phyloP scores from a whole-genome alignment of 1,140 invertebrate genomes.

The Caerostris extrusa region DNA sequence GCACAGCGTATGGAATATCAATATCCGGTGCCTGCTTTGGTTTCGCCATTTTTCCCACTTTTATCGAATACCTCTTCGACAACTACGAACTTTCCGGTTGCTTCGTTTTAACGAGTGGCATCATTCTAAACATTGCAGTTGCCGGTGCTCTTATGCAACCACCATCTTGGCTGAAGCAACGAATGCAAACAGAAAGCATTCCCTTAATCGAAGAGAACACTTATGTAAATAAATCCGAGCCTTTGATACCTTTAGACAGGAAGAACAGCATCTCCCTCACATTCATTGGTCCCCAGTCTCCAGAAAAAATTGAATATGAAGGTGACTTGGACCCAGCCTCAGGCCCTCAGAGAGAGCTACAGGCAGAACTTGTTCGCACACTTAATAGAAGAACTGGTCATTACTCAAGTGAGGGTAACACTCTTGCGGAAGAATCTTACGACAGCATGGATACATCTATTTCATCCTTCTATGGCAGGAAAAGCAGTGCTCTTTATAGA shows the following conservation, averaged over 20 bases:
- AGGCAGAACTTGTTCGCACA: neutral
- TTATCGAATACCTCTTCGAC: conserved; percentile 83
- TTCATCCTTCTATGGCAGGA: conserved; percentile 4
- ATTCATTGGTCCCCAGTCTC: neutral
- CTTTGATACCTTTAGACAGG: too few species aligned
- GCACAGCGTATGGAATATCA: conserved; percentile 92
- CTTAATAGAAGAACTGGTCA: neutral
- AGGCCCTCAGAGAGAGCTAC: neutral
- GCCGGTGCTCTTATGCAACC: conserved; percentile 89
- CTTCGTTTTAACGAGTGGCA: conserved; percentile 89
- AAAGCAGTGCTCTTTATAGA: neutral
- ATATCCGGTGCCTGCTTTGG: conserved; percentile 93
- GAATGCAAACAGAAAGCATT: neutral
- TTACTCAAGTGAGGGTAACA: neutral
- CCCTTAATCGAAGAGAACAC: neutral
- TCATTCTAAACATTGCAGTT: conserved; percentile 91
- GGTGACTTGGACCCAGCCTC: neutral
- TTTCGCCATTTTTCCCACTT: conserved; percentile 90
- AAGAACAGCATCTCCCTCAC: neutral
- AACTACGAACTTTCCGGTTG: conserved; percentile 78
- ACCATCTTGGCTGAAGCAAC: neutral
- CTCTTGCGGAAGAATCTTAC: neutral
- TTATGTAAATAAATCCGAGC: neutral
- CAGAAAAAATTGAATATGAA: neutral
- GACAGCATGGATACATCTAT: conserved; percentile 1